Conservation (phyloP, 2,888 invertebrate genomes). For the Furcula furcula region DNA sequence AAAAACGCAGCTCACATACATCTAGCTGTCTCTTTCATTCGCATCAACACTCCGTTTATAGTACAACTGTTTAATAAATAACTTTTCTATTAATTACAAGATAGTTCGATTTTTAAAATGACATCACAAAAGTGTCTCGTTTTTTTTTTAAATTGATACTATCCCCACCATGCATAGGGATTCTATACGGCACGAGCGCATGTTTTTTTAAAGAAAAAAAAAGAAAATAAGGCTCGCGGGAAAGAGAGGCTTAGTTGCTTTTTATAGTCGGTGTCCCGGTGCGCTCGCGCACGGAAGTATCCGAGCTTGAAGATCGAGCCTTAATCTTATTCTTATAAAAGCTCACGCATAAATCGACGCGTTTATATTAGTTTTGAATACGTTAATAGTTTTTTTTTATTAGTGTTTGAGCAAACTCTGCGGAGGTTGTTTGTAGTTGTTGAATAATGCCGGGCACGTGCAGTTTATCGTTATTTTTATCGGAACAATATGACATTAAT, state of each 20-base stretch:
- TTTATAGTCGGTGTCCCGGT: slow-evolving; percentile 77
- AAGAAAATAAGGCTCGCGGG: slow-evolving; percentile 71
- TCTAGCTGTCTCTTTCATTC: slow-evolving; percentile 55
- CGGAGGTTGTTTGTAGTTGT: slow-evolving; percentile 61
- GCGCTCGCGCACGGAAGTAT: slow-evolving; percentile 79
- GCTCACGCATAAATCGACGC: slow-evolving; percentile 76
- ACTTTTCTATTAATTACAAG: slow-evolving; percentile 49
- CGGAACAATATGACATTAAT: slow-evolving; percentile 66
- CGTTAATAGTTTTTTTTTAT: slow-evolving; percentile 58
- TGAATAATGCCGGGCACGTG: slow-evolving; percentile 74
- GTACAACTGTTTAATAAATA: slow-evolving; percentile 50
- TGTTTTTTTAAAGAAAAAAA: slow-evolving; percentile 58
- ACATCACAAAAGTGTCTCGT: slow-evolving; percentile 52
- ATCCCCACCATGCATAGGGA: slow-evolving; percentile 54
- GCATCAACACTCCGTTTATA: slow-evolving; percentile 33
- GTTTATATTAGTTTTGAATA: slow-evolving; percentile 61
- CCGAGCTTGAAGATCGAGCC: slow-evolving; percentile 72
- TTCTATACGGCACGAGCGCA: slow-evolving; percentile 60
- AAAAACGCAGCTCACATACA: slow-evolving; percentile 32
- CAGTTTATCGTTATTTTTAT: slow-evolving; percentile 72
- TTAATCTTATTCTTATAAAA: slow-evolving; percentile 79
- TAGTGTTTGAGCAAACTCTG: slow-evolving; percentile 40
- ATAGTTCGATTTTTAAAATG: slow-evolving; percentile 53
- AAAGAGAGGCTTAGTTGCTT: slow-evolving; percentile 78
- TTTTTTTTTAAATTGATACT: slow-evolving; percentile 57